Percentiles rank a stretch among this genome's conserved stretches.
Conservation (phyloP, 2,888 invertebrate species). For the Bruchidius siliquastri region DNA sequence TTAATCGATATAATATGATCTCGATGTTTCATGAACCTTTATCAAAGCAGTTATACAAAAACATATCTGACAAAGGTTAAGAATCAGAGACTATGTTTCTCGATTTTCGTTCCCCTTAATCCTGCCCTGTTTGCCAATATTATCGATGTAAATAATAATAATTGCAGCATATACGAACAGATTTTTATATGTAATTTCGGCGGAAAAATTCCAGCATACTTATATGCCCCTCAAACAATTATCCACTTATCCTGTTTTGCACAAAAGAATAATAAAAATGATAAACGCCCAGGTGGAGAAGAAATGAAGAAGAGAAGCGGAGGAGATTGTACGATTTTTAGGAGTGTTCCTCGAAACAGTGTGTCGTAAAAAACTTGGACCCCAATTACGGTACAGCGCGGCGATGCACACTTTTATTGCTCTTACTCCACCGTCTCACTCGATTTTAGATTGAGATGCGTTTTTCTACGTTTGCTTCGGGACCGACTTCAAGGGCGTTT, state of each 20-base stretch:
- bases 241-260: not conserved
- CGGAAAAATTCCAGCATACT: not conserved
- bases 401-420: slow-evolving; percentile 29
- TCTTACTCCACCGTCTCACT: slow-evolving; percentile 1
- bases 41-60: no score
- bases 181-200: slow-evolving; percentile 1
- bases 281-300: slow-evolving; percentile 11
- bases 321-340: slow-evolving; percentile 16
- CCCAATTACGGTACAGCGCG: slow-evolving; percentile 25
- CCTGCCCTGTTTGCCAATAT: not conserved
- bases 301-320: not conserved
- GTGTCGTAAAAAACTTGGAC: slow-evolving; percentile 21
- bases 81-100: no score
- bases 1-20: no score
- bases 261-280: slow-evolving; percentile 8
- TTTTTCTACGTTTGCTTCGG: not conserved
- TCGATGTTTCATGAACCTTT: no score
- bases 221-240: not conserved
- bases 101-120: no score
- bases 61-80: no score
- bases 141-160: slow-evolving; percentile 2
- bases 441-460: not conserved
- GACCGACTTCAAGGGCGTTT: not conserved
- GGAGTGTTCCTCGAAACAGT: slow-evolving; percentile 16
- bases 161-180: not conserved